Conservation (phyloP, 2,113 vertebrate species). For the Neodontobutis hainanensis region DNA sequence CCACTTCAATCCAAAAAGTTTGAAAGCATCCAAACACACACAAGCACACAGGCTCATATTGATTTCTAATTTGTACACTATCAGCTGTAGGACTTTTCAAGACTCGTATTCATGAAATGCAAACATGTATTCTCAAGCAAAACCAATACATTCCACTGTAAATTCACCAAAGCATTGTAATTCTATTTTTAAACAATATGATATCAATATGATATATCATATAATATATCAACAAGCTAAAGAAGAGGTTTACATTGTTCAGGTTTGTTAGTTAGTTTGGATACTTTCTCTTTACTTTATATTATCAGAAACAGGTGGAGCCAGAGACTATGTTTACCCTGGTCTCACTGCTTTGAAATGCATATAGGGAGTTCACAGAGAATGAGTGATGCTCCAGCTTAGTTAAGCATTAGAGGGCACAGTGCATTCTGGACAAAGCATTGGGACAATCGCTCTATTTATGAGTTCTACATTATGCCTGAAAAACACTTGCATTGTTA, state of each 20-base stretch:
- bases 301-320: constrained; percentile 78
- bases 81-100: constrained; percentile 30
- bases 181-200: constrained; percentile 11
- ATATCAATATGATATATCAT: background rate
- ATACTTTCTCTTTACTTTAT: constrained; percentile 49
- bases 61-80: constrained; percentile 30
- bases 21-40: constrained; percentile 17
- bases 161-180: background rate
- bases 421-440: constrained; percentile 60
- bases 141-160: constrained; percentile 8
- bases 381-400: constrained; percentile 77
- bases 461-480: constrained; percentile 10
- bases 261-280: constrained; percentile 21
- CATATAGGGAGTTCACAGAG: constrained; percentile 83
- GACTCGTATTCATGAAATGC: constrained; percentile 8
- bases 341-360: constrained; percentile 83
- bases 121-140: constrained; percentile 8
- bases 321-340: constrained; percentile 77
- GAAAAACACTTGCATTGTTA: background rate
- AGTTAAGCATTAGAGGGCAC: constrained; percentile 36
- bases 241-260: constrained; percentile 44
- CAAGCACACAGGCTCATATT: constrained; percentile 16
- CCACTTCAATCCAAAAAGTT: constrained; percentile 35
- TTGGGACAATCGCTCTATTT: constrained; percentile 23
- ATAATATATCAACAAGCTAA: background rate